phyloP scores from a whole-genome alignment of 2,113 vertebrate genomes.

The Saguinus imperator region DNA sequence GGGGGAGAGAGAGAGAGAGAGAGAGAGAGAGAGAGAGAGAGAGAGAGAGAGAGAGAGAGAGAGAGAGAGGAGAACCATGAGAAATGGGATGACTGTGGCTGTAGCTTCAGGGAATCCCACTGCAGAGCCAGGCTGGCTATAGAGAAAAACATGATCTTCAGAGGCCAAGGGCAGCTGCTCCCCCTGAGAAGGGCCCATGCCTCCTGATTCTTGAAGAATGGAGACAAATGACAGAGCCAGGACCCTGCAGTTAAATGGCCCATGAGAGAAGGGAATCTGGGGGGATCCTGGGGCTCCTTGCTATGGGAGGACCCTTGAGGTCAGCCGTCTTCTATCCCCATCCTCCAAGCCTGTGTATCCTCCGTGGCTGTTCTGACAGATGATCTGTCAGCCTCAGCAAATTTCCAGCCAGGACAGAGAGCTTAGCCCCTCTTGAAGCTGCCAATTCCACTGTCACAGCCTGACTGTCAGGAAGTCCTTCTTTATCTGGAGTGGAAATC shows the following conservation, averaged over 20 bases:
- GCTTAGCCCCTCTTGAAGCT: not conserved
- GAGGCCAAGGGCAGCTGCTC: not conserved
- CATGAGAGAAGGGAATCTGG: conserved; percentile 38
- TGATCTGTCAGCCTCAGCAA: not conserved
- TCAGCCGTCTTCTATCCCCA: not conserved
- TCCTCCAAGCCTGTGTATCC: not conserved
- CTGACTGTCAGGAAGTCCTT: not conserved
- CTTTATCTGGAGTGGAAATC: not conserved
- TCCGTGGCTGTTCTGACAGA: not conserved
- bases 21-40: not conserved
- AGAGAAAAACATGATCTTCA: not conserved
- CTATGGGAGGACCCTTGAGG: not conserved
- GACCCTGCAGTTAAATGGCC: conserved; percentile 62
- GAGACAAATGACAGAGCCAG: conserved; percentile 68
- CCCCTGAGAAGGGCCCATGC: not conserved
- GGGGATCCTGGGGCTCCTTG: not conserved
- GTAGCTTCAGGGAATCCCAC: fast-evolving
- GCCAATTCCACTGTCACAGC: not conserved
- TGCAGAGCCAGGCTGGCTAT: no score
- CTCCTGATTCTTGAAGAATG: not conserved
- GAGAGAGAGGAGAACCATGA: fast-evolving
- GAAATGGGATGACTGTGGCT: fast-evolving
- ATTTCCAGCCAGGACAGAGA: not conserved
- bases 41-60: not conserved
- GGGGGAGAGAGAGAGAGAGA: not conserved